Conservation (phyloP, 2,888 invertebrate species). For the Sepiola atlantica region DNA sequence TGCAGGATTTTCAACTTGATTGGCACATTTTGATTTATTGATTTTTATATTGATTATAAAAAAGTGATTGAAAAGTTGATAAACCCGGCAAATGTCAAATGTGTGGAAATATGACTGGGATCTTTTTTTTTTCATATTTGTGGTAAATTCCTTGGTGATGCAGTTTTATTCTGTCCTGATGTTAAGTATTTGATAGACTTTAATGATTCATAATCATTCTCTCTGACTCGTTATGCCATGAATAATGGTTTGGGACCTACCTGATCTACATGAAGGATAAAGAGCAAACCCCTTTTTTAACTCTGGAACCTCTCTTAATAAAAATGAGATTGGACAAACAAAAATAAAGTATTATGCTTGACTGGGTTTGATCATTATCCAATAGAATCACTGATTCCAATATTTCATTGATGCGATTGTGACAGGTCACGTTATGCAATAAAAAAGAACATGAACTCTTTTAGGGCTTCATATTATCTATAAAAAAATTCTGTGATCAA, state of each 20-base stretch:
- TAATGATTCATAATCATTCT: neutral
- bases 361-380: neutral
- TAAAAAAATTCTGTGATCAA: neutral
- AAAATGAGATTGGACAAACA: neutral
- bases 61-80: neutral
- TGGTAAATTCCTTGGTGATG: neutral
- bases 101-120: neutral
- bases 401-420: neutral
- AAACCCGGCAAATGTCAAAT: neutral
- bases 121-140: neutral
- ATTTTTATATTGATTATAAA: neutral
- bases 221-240: neutral
- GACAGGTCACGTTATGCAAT: neutral
- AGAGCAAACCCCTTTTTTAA: neutral
- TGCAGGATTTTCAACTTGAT: neutral
- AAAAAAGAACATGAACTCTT: neutral
- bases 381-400: neutral
- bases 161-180: neutral
- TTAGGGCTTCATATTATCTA: neutral
- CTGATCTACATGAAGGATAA: neutral
- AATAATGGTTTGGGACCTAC: neutral
- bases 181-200: neutral
- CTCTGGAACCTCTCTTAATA: neutral
- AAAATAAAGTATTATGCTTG: neutral
- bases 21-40: neutral